Conservation (phyloP, 2,797 vertebrate species). For the Lateolabrax maculatus region DNA sequence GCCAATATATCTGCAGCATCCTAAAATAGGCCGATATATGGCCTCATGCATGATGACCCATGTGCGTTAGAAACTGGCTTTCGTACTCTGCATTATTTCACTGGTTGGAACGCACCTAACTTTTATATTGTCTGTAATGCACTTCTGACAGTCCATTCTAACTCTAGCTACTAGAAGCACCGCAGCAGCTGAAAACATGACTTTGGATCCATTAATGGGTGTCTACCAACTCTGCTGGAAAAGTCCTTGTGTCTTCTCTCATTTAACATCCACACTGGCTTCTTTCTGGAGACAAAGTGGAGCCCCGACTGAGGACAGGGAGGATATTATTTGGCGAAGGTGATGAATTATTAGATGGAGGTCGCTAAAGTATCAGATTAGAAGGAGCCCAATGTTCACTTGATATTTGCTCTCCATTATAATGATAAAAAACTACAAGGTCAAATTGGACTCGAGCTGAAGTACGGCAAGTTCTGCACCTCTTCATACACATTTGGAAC, state of each 20-base stretch:
- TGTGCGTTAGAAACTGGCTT: not conserved
- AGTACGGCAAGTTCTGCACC: slow-evolving; percentile 38
- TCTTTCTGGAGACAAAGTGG: slow-evolving; percentile 22
- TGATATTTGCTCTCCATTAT: slow-evolving; percentile 59
- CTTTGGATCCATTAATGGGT: not conserved
- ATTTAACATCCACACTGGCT: slow-evolving; percentile 2
- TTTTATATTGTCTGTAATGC: not conserved
- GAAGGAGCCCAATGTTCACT: slow-evolving; percentile 49
- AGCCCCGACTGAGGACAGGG: slow-evolving; percentile 32
- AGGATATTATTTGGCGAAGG: slow-evolving; percentile 72
- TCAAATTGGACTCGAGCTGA: slow-evolving; percentile 57
- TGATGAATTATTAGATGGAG: slow-evolving; percentile 60
- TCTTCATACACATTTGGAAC: slow-evolving; percentile 48
- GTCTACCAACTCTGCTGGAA: not conserved
- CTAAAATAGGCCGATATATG: no score
- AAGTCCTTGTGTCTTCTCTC: not conserved
- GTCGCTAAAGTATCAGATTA: slow-evolving; percentile 64
- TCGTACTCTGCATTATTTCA: not conserved
- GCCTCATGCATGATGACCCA: no score
- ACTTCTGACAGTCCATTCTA: not conserved
- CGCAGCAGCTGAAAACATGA: not conserved
- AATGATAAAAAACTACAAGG: slow-evolving; percentile 61
- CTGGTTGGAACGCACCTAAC: not conserved
- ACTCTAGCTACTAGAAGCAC: not conserved
- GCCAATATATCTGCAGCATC: not conserved